phyloP scores from a whole-genome alignment of 64 coral and sea anemone species.

The Pachyseris speciosa region DNA sequence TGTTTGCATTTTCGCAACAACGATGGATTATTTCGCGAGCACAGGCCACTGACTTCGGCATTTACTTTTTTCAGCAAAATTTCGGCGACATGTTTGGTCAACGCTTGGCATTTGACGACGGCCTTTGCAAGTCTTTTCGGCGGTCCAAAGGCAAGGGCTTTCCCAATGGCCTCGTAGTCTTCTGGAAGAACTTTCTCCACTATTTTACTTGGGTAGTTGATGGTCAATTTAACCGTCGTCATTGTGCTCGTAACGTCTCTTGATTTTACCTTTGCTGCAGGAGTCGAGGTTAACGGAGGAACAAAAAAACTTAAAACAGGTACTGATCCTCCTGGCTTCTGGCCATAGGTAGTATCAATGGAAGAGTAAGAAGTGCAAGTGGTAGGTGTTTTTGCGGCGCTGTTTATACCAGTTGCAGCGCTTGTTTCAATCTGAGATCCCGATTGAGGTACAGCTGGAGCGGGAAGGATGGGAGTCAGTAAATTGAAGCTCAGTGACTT shows the following conservation, averaged over 20 bases:
- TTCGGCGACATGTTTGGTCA: conserved; percentile 11
- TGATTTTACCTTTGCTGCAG: too few relatives aligned
- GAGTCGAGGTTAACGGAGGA: too few relatives aligned
- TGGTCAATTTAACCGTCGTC: too few relatives aligned
- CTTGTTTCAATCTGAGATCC: background rate
- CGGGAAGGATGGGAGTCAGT: background rate
- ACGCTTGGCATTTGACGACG: conserved; percentile 36
- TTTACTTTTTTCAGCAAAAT: background rate
- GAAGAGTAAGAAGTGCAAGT: background rate
- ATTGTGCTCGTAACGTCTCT: too few relatives aligned
- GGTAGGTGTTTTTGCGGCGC: too few relatives aligned
- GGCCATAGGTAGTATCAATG: too few relatives aligned
- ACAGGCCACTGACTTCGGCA: conserved; percentile 42
- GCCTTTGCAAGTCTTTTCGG: conserved; percentile 8
- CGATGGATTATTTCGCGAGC: conserved; percentile 34
- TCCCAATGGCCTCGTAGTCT: conserved; percentile 32
- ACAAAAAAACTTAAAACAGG: too few relatives aligned
- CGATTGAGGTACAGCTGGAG: background rate
- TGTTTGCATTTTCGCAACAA: conserved; percentile 40
- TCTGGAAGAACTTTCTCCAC: background rate
- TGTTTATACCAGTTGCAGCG: too few relatives aligned
- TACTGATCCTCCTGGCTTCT: background rate
- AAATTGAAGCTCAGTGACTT: background rate
- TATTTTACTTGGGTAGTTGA: too few relatives aligned
- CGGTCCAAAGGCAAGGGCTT: conserved; percentile 1